Evolutionary conservation across 2,888 invertebrate genomes (phyloP), one percentile per base, ranked within the genome.

Genomic region (Leucophenga maculata): DNA sequence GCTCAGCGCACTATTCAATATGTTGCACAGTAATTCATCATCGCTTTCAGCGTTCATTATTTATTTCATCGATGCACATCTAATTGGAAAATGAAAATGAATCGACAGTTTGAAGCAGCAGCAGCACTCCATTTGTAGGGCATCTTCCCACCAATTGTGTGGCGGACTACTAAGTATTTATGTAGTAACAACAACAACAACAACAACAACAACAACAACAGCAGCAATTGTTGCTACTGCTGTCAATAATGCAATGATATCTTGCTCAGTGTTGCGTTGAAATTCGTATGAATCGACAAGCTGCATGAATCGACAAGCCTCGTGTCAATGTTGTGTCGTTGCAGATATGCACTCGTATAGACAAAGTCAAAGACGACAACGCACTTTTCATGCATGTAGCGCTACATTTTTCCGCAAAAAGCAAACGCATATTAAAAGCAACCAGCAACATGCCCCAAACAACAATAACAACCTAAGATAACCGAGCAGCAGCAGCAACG

Each of bases 241-340:
- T 57, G 57, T 57, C 57, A 57, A 57, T 26, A 57, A 18, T 26
- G 57, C 57, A 57, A 57, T 57, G 57, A 57, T 57, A 57, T 57
- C 57, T 57, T 57, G 57, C 57, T 57, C 26, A 39, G 39, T 39
- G 39, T 39, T 39, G 39, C 39, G 11, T 39, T 39, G 39, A 39
- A 39, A 39, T 57, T 57, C 57, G n/a, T 31, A 57, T 57, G 55
- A 22, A 55, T 57, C 57, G 57, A 22, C 11, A 16, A 18, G n/a
- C 18, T 18, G 20, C 54, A 54, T 3, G 8, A 1, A 11, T 3
- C 39, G 8, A 8, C 11, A 11, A 39, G 39, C 11, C 39, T 39
- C 39, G 39, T 39, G 39, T 39, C 39, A 39, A 39, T 39, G 8
- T 39, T 39, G 39, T 6, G 39, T 39, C 3, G 39, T 39, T 6